Base-by-base conservation (phyloP, 92 coral and sea anemone species). In the Meandrina meandrites region DNA sequence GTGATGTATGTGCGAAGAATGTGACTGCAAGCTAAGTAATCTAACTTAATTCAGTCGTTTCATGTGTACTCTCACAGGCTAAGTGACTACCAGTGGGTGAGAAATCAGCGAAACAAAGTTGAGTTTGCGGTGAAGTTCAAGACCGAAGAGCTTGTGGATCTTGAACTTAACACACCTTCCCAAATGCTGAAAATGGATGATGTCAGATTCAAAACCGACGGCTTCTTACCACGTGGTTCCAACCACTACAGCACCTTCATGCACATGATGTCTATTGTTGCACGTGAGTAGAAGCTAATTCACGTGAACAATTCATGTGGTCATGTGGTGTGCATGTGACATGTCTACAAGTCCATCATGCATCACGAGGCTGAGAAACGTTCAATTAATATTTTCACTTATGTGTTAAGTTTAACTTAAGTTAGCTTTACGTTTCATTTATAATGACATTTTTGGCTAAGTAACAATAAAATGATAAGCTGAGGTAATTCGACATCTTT, bases 71-170 rank as follows among this genome's bases (percentile, higher is more conserved):
- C 18, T n/a, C 35, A 28, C 75, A 84, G 87, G 57, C n/a, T 84
- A 4, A 84, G 81, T 75, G 80, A 75, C 56, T 74, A 58, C 81
- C 50, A 28, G 34, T 37, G 56, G 34, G 37, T 18, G 9, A 56
- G 36, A 58, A 54, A 45, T 36, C 74, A n/a, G 50, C 60, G 31
- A 16, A 84, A 60, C 74, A n/a, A 32, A 24, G 87, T 76, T n/a
- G 50, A 84, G 36, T 84, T 84, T 54, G 56, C 32, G 3, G 81
- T 84, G 81, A 84, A 84, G 75, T 75, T 84, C 81, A 58, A 58
- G 75, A 84, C 87, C 15, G 87, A 84, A 17, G 75, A 84, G 32
- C 70, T 84, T 3, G 87, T 84, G 40, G 87, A 84, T 40, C 87
- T 84, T 10, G 45, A 84, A 75, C 71, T 84, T 51, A 74, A 28